These are phyloP conservation scores for Cynoglossus semilaevis DNA, from an alignment of 2,113 vertebrate genomes.

Conservation along the genomic window DNA sequence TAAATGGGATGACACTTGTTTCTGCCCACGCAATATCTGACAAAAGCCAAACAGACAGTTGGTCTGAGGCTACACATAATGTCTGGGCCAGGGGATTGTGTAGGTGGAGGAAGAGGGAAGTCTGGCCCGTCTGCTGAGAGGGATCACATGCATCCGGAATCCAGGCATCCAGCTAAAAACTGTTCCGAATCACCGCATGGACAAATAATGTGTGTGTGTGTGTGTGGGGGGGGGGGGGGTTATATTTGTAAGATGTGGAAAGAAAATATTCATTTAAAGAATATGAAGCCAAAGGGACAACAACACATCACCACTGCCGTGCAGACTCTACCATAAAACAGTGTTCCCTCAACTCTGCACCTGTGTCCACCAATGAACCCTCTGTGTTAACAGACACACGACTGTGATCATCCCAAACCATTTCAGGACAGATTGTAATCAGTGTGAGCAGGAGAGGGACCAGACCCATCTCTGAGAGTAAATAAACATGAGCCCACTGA, in stretches of 20 bases:
- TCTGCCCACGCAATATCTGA: slow-evolving; percentile 26
- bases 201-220: too few relatives aligned
- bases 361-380: neutral
- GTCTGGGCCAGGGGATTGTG: slow-evolving; percentile 24
- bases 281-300: too few relatives aligned
- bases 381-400: neutral
- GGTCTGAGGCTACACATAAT: slow-evolving; percentile 27
- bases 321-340: too few relatives aligned
- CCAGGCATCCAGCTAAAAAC: too few relatives aligned
- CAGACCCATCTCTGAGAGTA: neutral
- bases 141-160: too few relatives aligned
- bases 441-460: neutral
- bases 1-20: slow-evolving; percentile 33
- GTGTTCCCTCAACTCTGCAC: neutral
- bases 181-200: too few relatives aligned
- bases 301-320: too few relatives aligned
- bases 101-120: neutral
- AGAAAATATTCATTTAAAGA: too few relatives aligned
- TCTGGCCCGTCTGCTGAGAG: too few relatives aligned
- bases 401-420: neutral
- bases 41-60: slow-evolving; percentile 22
- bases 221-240: too few relatives aligned
- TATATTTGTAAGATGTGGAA: too few relatives aligned
- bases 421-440: neutral
- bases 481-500: neutral